These are phyloP conservation scores for Mythimna pallens DNA, from an alignment of 2,888 invertebrate species.

Conservation along the genomic window DNA sequence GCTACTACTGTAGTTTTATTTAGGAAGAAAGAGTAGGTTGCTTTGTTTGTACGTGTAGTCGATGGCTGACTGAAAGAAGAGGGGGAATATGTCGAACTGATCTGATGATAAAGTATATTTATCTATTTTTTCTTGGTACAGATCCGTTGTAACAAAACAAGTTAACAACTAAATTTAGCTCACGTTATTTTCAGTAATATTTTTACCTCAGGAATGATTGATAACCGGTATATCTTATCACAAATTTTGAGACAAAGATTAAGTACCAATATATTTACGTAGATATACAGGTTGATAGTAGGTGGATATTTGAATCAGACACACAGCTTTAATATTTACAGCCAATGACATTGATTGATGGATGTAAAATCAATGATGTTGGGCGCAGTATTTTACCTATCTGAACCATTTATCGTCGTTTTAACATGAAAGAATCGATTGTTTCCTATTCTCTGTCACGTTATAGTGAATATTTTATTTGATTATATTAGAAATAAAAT, in stretches of 20 bases:
- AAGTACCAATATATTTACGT: slow-evolving; percentile 36
- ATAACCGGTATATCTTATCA: slow-evolving; percentile 64
- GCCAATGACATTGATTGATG: slow-evolving; percentile 62
- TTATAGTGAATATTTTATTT: too few species aligned
- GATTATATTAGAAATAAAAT: too few species aligned
- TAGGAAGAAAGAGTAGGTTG: too few species aligned
- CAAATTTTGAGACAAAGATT: slow-evolving; percentile 68
- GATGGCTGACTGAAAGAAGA: too few species aligned
- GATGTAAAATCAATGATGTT: slow-evolving; percentile 52
- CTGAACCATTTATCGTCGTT: slow-evolving; percentile 24
- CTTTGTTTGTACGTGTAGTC: too few species aligned
- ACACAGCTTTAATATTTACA: slow-evolving; percentile 39
- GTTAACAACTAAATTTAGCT: neutral
- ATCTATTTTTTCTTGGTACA: neutral
- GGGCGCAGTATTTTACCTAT: slow-evolving; percentile 28
- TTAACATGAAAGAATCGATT: slow-evolving; percentile 17
- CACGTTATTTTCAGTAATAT: slow-evolving; percentile 10
- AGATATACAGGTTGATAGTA: neutral
- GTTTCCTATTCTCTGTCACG: too few species aligned
- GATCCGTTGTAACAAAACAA: neutral
- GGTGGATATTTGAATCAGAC: slow-evolving; percentile 19
- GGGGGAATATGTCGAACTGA: too few species aligned
- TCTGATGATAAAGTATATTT: too few species aligned
- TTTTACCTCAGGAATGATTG: slow-evolving; percentile 63
- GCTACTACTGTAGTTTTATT: too few species aligned